Conservation (phyloP, 2,113 vertebrate species). For the Chlamydotis undulata region DNA sequence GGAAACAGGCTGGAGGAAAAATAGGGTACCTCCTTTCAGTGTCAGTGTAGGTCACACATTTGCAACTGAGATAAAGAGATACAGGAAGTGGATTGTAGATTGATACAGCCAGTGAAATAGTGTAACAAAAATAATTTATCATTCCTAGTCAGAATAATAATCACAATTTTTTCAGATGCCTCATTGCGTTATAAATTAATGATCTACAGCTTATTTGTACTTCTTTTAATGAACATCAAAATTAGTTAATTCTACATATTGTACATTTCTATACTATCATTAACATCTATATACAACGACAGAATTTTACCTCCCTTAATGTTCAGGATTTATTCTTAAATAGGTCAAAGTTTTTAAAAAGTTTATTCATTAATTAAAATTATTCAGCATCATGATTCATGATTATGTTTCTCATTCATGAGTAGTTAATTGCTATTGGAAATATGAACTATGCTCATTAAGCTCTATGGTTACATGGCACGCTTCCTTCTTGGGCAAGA, state of each 20-base stretch:
- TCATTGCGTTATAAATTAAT: neutral
- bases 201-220: neutral
- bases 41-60: neutral
- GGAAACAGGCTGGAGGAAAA: neutral
- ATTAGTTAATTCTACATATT: neutral
- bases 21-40: neutral
- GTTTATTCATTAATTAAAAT: neutral
- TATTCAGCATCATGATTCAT: neutral
- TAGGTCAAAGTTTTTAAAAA: neutral
- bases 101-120: neutral
- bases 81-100: neutral
- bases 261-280: neutral
- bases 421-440: neutral
- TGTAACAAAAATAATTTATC: neutral
- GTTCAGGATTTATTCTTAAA: neutral
- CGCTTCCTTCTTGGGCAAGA: neutral
- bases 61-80: neutral
- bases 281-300: neutral
- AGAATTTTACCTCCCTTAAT: neutral
- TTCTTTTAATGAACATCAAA: neutral
- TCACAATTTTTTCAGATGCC: neutral
- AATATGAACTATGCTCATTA: neutral
- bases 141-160: neutral
- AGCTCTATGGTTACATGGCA: neutral
- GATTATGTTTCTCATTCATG: neutral